Base-by-base conservation (phyloP, 64 coral and sea anemone species). In the Pocillopora damicornis region DNA sequence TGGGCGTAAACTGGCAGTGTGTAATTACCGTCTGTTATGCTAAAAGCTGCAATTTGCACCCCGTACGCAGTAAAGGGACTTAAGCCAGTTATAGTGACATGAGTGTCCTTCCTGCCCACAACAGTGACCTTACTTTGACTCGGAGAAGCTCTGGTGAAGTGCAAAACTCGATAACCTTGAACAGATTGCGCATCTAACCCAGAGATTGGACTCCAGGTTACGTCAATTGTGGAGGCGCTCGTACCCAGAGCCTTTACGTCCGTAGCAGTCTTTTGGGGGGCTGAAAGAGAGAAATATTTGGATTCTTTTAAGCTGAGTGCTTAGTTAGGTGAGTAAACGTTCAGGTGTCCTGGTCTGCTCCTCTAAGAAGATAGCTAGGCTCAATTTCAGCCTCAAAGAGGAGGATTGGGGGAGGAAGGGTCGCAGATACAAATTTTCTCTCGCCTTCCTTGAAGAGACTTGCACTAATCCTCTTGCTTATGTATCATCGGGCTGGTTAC, bases 151-250 rank as follows among this genome's bases (percentile, higher is more conserved):
- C 71, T 61, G 14, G 26, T 65, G 23, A 51, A 82, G 15, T 75
- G 83, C 0, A 36, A 4, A 25, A 90, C 61, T 64, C 89, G 89
- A 57, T 90, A 90, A 23, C 89, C 89, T 20, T 73, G 79, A 76
- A 90, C 15, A 37, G n/a, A 16, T 13, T 69, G 64, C 15, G 59
- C 18, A 79, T 67, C 58, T 15, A 36, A 37, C 38, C 79, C n/a
- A 34, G 38, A 67, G 71, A 89, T 38, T n/a, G 65, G 66, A 71
- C 88, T 82, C 89, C 89, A 90, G 35, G 80, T 37, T 2, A 90
- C 89, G 35, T 57, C 69, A 22, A 83, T 83, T 42, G 65, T 61
- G 11, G 66, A 83, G 14, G 56, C 34, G 12, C 89, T 65, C 23
- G 75, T 90, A 18, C 34, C 59, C 4, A 26, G 42, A 36, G 88